Evolutionary conservation across 2,113 vertebrate species (phyloP).

Genomic region (Cyprinodon tularosa): DNA sequence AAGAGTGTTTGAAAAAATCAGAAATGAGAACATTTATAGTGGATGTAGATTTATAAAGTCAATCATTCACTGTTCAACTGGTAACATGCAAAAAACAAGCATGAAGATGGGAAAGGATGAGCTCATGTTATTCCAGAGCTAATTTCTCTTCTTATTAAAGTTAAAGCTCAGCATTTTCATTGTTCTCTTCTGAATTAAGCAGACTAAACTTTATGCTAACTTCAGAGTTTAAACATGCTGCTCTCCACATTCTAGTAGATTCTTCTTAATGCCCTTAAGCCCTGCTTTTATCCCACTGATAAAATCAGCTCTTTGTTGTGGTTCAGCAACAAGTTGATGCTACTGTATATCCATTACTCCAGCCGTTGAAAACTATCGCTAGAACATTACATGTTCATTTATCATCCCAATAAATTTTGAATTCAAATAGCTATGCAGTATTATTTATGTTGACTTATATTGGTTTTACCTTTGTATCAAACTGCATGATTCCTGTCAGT

Average conservation of each 20-base stretch:
- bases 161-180: neutral
- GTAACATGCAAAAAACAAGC: neutral
- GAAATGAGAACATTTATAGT: too few relatives aligned
- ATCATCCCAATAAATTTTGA: too few relatives aligned
- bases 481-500: neutral
- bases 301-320: neutral
- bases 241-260: neutral
- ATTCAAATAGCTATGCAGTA: neutral
- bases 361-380: neutral
- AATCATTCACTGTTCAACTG: too few relatives aligned
- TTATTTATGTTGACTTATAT: neutral
- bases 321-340: neutral
- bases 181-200: neutral
- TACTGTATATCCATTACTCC: neutral
- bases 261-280: neutral
- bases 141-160: neutral
- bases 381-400: too few relatives aligned
- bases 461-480: neutral
- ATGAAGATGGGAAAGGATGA: neutral
- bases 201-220: neutral
- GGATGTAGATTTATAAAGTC: too few relatives aligned
- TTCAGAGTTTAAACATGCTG: neutral
- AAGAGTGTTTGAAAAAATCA: too few relatives aligned
- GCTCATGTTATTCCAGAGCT: too few relatives aligned
- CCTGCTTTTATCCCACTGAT: neutral